A percentile compares a stretch with the other conserved stretches of the same genome.
Conservation (phyloP, 2,888 invertebrate genomes). For the Selenia dentaria region DNA sequence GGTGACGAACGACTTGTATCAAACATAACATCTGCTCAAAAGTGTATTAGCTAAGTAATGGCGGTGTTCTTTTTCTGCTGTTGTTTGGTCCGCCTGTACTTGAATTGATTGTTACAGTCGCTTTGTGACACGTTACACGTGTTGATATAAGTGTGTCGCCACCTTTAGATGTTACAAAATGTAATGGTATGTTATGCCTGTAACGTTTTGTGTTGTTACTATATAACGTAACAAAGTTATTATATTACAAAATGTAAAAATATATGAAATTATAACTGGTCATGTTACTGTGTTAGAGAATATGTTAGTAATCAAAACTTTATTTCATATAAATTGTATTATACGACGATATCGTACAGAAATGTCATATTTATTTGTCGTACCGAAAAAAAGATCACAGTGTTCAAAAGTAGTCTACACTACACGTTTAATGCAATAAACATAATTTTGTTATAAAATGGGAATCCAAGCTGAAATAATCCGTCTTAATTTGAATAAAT, state of each 20-base stretch:
- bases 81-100: too few relatives aligned
- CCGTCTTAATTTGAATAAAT: too few relatives aligned
- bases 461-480: too few relatives aligned
- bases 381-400: neutral
- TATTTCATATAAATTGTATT: slow-evolving; percentile 4
- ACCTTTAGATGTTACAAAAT: slow-evolving; percentile 5
- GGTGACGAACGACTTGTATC: neutral
- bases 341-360: slow-evolving; percentile 5
- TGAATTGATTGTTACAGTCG: too few relatives aligned
- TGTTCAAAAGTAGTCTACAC: too few relatives aligned
- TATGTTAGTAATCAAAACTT: slow-evolving; percentile 4
- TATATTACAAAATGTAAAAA: slow-evolving; percentile 24
- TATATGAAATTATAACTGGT: slow-evolving; percentile 20
- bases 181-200: slow-evolving; percentile 10
- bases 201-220: slow-evolving; percentile 12
- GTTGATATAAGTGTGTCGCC: neutral
- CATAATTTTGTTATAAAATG: too few relatives aligned
- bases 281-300: slow-evolving; percentile 3
- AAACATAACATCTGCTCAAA: neutral
- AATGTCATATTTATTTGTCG: neutral
- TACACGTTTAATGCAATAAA: too few relatives aligned
- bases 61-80: too few relatives aligned
- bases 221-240: slow-evolving; percentile 6
- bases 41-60: too few relatives aligned
- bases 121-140: neutral